phyloP scores from a whole-genome alignment of 2,113 vertebrate genomes.

The Cebus imitator region DNA sequence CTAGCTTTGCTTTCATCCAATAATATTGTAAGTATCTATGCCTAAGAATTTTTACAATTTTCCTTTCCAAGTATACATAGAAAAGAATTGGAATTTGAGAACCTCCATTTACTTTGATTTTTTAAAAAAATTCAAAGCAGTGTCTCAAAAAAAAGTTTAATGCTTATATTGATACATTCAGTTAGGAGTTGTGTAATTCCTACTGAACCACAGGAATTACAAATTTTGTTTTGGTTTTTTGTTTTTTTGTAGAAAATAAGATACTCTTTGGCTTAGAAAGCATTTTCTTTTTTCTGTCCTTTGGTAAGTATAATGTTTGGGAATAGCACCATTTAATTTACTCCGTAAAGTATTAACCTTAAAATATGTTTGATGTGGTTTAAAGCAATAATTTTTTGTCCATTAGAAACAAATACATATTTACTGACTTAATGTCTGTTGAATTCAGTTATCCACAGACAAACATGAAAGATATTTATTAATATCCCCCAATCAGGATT shows the following conservation, averaged over 20 bases:
- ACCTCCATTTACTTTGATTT: neutral
- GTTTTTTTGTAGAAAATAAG: neutral
- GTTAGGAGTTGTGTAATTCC: neutral
- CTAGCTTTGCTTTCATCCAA: neutral
- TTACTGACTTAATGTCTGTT: neutral
- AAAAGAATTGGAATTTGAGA: neutral
- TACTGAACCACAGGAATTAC: neutral
- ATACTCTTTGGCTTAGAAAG: constrained; percentile 21
- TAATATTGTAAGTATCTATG: neutral
- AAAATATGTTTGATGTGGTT: neutral
- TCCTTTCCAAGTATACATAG: neutral
- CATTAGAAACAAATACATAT: neutral
- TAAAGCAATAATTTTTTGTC: neutral
- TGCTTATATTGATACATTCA: neutral
- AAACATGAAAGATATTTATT: neutral
- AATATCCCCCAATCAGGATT: neutral
- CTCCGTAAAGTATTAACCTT: neutral
- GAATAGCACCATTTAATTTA: neutral
- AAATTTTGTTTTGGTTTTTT: neutral
- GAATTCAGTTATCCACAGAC: neutral
- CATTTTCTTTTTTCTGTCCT: neutral
- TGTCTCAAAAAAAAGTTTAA: neutral
- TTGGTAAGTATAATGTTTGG: neutral
- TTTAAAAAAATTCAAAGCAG: too few species aligned
- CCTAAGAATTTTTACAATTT: neutral